Conservation (phyloP, 2,113 vertebrate species). For the Hydrolagus affinis region DNA sequence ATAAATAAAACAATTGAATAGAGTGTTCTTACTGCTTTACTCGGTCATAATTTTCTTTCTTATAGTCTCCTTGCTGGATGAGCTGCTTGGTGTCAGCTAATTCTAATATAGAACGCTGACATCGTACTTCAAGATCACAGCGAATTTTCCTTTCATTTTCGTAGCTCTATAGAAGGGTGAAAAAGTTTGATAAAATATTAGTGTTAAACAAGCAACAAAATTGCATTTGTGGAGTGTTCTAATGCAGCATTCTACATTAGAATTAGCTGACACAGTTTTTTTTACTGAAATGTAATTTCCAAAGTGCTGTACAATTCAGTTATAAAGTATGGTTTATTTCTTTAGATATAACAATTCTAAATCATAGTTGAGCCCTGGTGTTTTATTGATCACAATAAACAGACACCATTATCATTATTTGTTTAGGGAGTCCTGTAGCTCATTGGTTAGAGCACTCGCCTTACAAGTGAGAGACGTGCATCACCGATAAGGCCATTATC, state of each 20-base stretch:
- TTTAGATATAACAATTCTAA: no score
- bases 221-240: neutral
- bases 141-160: constrained; percentile 73
- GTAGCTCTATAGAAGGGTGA: constrained; percentile 60
- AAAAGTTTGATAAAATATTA: neutral
- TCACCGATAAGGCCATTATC: no score
- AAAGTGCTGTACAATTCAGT: no score
- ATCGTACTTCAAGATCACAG: constrained; percentile 75
- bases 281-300: no score
- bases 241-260: constrained; percentile 14
- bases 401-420: no score
- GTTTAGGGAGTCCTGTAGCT: no score
- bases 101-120: constrained; percentile 78
- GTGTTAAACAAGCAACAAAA: neutral
- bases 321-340: no score
- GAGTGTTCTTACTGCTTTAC: constrained; percentile 66
- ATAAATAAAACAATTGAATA: neutral
- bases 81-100: constrained; percentile 83
- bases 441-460: no score
- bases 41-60: constrained; percentile 81
- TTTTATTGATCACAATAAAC: no score
- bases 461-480: no score
- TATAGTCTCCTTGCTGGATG: constrained; percentile 83
- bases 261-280: neutral
- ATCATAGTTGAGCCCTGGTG: no score